A percentile compares a stretch with the other conserved stretches of the same genome.
phyloP scores from a whole-genome alignment of 2,113 vertebrate species.

The Oenanthe oenanthe region DNA sequence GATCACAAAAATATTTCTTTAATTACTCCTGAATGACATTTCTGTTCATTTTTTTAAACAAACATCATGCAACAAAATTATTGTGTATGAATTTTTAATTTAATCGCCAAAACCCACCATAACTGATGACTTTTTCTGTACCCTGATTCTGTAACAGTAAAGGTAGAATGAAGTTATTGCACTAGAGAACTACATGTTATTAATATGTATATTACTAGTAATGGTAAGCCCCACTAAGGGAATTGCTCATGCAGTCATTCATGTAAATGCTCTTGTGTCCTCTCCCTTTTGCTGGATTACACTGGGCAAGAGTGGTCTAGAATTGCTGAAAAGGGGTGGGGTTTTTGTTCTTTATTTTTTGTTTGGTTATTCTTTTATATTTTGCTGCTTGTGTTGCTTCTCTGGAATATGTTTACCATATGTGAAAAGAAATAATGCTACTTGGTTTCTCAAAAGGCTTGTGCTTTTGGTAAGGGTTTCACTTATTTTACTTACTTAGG shows the following conservation, averaged over 20 bases:
- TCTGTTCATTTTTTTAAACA: not conserved
- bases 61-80: not conserved
- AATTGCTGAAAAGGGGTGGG: not conserved
- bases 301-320: constrained; percentile 14
- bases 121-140: not conserved
- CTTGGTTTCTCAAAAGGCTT: constrained; percentile 29
- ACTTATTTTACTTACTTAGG: constrained; percentile 10
- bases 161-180: not conserved
- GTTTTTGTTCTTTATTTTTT: not conserved
- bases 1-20: not conserved
- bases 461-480: not conserved
- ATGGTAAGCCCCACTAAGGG: not conserved
- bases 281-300: not conserved
- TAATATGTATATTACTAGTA: not conserved
- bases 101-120: not conserved
- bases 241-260: not conserved
- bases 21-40: not conserved
- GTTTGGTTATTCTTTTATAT: not conserved
- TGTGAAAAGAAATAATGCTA: constrained; percentile 29
- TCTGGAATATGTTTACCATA: constrained; percentile 65
- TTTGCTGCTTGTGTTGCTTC: constrained; percentile 44
- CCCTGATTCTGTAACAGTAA: not conserved
- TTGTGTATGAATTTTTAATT: not conserved
- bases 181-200: not conserved
- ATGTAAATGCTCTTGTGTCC: not conserved